These are phyloP conservation scores for Myoxocephalus aenaeus DNA, from an alignment of 2,797 vertebrate genomes.

Conservation along the genomic window DNA sequence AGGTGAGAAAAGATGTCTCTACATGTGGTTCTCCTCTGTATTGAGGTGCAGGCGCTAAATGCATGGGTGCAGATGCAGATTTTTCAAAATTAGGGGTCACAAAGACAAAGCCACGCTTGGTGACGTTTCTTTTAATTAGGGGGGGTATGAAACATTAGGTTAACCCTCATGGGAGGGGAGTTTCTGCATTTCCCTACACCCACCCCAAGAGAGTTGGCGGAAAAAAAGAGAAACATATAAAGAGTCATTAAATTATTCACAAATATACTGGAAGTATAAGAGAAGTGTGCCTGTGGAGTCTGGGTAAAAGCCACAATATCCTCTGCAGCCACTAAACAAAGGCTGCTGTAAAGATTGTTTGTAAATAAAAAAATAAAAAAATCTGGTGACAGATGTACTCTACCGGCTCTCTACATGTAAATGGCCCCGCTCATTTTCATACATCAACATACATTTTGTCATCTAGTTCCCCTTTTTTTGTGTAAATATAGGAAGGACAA, in stretches of 20 bases:
- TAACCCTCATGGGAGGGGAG: constrained; percentile 72
- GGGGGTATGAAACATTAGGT: constrained; percentile 65
- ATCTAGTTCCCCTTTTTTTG: constrained; percentile 61
- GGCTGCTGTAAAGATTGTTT: constrained; percentile 26
- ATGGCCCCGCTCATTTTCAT: constrained; percentile 69
- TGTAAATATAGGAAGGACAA: constrained; percentile 49
- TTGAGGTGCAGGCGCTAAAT: constrained; percentile 49
- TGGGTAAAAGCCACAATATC: constrained; percentile 49
- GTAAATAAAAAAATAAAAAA: not conserved
- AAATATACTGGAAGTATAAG: constrained; percentile 71
- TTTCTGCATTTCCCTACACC: constrained; percentile 70
- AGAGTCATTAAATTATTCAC: constrained; percentile 80
- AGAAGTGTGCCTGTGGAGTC: constrained; percentile 61
- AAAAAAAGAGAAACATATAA: constrained; percentile 68
- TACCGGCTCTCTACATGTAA: constrained; percentile 40
- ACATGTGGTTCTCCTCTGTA: constrained; percentile 26
- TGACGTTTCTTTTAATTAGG: constrained; percentile 79
- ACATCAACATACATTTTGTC: constrained; percentile 57
- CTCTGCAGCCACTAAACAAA: constrained; percentile 61
- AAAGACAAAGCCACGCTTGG: constrained; percentile 63
- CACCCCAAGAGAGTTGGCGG: constrained; percentile 70
- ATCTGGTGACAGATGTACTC: constrained; percentile 40
- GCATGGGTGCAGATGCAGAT: constrained; percentile 26
- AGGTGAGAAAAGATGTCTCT: constrained; percentile 45
- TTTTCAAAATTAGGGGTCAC: constrained; percentile 57